Base-by-base conservation (phyloP, 2,888 invertebrate genomes). In the Catocala fraxini region DNA sequence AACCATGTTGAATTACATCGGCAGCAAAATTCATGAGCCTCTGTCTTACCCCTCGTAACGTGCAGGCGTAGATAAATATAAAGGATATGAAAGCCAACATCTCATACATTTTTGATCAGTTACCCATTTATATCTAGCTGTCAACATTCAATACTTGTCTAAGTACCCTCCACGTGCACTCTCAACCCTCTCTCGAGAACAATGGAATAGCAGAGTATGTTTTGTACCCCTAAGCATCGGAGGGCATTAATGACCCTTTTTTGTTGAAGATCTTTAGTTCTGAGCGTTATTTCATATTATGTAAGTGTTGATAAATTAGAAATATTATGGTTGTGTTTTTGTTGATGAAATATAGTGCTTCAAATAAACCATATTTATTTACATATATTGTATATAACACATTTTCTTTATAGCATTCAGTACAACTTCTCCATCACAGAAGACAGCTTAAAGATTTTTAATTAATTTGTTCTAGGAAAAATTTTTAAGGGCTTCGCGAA, bases 191-290 rank as follows among this genome's bases (percentile, higher is more conserved):
- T 61, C 60, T 5, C 9, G 52, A 65, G 70, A 68, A 71, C 71
- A 75, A 68, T 57, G 61, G 53, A 6, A 45, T 11, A 56, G 63
- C 63, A 46, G 53, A 53, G 59, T 56, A 35, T 58, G 66, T 53
- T 58, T 58, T 64, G 60, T 70, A 60, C 71, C 59, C 55, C 58
- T 60, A 42, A 33, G 63, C 55, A 65, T 63, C 65, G 55, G 57
- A 65, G 66, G 66, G 63, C 59, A 68, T 60, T 74, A 75, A 74
- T 64, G 71, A 70, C 71, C 77, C 71, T 61, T 75, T 77, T 76
- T 71, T 59, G 33, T 54, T 34, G 13, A 49, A 55, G 41, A 52
- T 13, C 51, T 58, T 63, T 54, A 57, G 56, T 52, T n/a, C 39
- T 3, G 33, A 61, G 51, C 39, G 45, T 57, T 63, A 63, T 63